Evolutionary conservation across 2,113 vertebrate genomes (phyloP).

Genomic region (Cyprinodon brontotheroides): DNA sequence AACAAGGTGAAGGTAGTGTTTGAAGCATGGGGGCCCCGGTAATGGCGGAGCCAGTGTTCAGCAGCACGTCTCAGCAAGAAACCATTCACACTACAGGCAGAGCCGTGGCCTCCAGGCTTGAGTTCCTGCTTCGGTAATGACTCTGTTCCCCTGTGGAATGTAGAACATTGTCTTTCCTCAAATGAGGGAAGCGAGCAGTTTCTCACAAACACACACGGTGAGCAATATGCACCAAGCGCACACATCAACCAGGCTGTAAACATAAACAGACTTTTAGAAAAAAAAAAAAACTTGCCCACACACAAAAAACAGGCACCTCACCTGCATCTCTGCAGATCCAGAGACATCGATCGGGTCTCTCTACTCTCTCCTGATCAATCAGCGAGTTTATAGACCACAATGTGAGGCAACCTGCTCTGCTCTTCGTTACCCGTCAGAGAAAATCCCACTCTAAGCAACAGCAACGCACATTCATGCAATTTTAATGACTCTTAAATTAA

Average conservation of each 20-base stretch:
- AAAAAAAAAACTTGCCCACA: constrained; percentile 29
- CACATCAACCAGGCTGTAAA: constrained; percentile 61
- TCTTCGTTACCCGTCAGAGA: constrained; percentile 74
- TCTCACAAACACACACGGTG: constrained; percentile 22
- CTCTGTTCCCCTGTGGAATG: constrained; percentile 79
- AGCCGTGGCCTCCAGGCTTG: constrained; percentile 75
- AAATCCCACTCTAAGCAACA: constrained; percentile 77
- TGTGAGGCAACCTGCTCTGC: constrained; percentile 76
- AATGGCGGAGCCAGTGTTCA: constrained; percentile 67
- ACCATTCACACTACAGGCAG: constrained; percentile 72
- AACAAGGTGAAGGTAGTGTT: constrained; percentile 60
- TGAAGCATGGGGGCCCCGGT: constrained; percentile 72
- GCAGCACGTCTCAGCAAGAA: constrained; percentile 71
- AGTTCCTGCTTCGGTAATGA: constrained; percentile 78
- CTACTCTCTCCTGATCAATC: constrained; percentile 74
- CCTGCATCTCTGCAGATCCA: constrained; percentile 22
- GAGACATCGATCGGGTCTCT: constrained; percentile 67
- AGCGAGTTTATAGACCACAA: constrained; percentile 75
- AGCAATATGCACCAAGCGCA: constrained; percentile 62
- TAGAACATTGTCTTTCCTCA: constrained; percentile 79
- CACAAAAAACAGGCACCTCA: constrained; percentile 19
- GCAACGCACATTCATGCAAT: constrained; percentile 81
- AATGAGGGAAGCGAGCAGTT: constrained; percentile 71
- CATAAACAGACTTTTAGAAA: constrained; percentile 58
- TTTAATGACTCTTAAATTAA: constrained; percentile 83